These are phyloP conservation scores for Spialia ferax DNA, from an alignment of 2,888 invertebrate species.

Conservation along the genomic window DNA sequence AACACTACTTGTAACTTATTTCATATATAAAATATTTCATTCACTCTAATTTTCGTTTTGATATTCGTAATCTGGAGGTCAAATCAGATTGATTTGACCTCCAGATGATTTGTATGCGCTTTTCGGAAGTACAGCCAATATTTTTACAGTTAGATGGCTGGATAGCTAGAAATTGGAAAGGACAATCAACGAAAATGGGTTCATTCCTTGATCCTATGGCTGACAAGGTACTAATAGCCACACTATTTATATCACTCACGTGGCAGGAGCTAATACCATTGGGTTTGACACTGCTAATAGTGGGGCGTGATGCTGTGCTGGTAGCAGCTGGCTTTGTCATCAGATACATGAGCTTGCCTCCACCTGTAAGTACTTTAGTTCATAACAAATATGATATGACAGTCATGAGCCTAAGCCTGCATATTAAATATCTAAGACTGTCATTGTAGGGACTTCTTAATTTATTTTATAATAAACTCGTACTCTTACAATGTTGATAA, in stretches of 20 bases:
- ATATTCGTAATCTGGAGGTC: no score
- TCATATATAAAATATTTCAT: no score
- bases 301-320: slow-evolving; percentile 93
- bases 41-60: no score
- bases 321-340: slow-evolving; percentile 96
- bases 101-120: no score
- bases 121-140: no score
- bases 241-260: slow-evolving; percentile 95
- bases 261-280: slow-evolving; percentile 95
- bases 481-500: no score
- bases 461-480: no score
- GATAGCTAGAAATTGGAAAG: slow-evolving; percentile 97
- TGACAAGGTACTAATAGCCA: slow-evolving; percentile 97
- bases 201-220: slow-evolving; percentile 99
- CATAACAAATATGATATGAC: not conserved
- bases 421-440: no score
- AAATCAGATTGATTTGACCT: no score
- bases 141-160: slow-evolving; percentile 95
- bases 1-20: no score
- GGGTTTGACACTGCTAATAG: slow-evolving; percentile 92
- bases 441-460: no score
- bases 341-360: slow-evolving; percentile 95
- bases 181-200: slow-evolving; percentile 97
- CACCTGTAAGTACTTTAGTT: slow-evolving; percentile 89
- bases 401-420: no score